Evolutionary conservation across 2,113 vertebrate genomes (phyloP).

Genomic region (Cebidichthys violaceus): DNA sequence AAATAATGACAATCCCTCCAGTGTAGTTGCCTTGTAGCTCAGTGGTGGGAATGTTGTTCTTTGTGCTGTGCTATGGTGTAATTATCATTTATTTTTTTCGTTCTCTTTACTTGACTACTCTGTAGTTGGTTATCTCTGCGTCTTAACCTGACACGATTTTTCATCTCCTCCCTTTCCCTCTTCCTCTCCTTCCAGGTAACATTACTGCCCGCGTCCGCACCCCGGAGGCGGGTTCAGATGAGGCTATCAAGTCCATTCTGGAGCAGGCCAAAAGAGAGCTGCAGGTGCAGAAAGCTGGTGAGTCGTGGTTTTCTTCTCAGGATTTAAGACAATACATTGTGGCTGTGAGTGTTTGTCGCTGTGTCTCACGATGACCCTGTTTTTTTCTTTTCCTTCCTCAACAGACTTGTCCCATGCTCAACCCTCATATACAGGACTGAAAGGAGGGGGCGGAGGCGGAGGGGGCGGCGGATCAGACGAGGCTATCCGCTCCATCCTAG

Average conservation of each 20-base stretch:
- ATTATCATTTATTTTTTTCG: conserved; percentile 36
- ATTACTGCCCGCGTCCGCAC: conserved; percentile 93
- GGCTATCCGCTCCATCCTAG: conserved; percentile 95
- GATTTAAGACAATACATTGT: conserved; percentile 10
- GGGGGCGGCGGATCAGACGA: conserved; percentile 88
- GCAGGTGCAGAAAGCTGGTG: conserved; percentile 97
- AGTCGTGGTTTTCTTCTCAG: conserved; percentile 9
- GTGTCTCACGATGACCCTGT: conserved; percentile 11
- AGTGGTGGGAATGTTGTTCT: conserved; percentile 69
- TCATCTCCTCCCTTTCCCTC: conserved; percentile 45
- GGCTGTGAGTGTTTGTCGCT: conserved; percentile 7
- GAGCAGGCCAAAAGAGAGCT: conserved; percentile 97
- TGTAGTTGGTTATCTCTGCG: conserved; percentile 35
- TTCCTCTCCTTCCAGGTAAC: conserved; percentile 85
- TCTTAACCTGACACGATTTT: conserved; percentile 42
- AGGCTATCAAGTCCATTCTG: conserved; percentile 97
- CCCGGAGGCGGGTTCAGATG: conserved; percentile 92
- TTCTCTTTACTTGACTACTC: conserved; percentile 25
- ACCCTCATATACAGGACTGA: conserved; percentile 74
- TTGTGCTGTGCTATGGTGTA: conserved; percentile 64
- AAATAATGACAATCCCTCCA: conserved; percentile 57
- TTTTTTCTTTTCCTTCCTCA: conserved; percentile 52
- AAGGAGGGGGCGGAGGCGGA: conserved; percentile 73
- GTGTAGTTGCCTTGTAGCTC: conserved; percentile 59
- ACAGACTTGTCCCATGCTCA: conserved; percentile 88